phyloP scores from a whole-genome alignment of 2,888 invertebrate species.

The Tineola bisselliella region DNA sequence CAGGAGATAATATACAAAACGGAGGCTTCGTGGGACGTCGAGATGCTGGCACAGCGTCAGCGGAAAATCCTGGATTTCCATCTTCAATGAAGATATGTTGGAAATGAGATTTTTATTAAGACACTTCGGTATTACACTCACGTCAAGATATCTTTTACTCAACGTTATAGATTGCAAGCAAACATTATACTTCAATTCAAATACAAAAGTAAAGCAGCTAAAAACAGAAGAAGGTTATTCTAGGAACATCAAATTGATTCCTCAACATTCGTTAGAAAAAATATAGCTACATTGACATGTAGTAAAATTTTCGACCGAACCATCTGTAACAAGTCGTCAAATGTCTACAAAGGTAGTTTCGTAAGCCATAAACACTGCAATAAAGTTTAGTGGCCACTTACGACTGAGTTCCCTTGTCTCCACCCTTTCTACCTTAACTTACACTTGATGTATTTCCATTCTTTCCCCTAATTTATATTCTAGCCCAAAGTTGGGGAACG shows the following conservation, averaged over 20 bases:
- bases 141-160: neutral
- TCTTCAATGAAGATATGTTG: slow-evolving; percentile 8
- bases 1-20: slow-evolving; percentile 64
- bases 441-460: slow-evolving; percentile 5
- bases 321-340: slow-evolving; percentile 21
- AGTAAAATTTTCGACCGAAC: slow-evolving; percentile 6
- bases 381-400: slow-evolving; percentile 57
- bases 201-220: slow-evolving; percentile 6
- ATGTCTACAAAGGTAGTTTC: slow-evolving; percentile 31
- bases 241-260: neutral
- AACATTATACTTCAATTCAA: slow-evolving; percentile 13
- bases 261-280: neutral
- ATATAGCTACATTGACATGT: neutral
- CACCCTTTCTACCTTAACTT: slow-evolving; percentile 10
- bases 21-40: slow-evolving; percentile 52
- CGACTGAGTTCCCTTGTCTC: slow-evolving; percentile 28
- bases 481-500: neutral
- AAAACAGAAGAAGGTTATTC: slow-evolving; percentile 17
- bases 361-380: slow-evolving; percentile 49
- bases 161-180: neutral
- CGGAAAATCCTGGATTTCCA: slow-evolving; percentile 26
- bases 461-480: neutral
- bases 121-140: neutral
- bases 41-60: slow-evolving; percentile 36
- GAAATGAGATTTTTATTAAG: slow-evolving; percentile 7